Evolutionary conservation across 2,797 vertebrate genomes (phyloP).

Genomic region (Nyctibius grandis): DNA sequence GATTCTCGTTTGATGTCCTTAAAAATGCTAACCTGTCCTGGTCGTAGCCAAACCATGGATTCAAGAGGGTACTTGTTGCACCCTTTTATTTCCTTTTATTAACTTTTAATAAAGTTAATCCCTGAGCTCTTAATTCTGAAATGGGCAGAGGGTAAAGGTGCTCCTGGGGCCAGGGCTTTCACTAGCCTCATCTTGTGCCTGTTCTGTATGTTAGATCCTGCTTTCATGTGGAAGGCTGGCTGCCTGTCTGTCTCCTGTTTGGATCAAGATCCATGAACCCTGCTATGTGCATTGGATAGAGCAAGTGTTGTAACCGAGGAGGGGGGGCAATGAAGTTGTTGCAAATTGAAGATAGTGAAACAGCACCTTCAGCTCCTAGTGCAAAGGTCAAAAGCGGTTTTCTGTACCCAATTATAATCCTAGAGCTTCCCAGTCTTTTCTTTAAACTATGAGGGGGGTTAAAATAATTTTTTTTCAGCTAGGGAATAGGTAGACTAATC

Average conservation of each 20-base stretch:
- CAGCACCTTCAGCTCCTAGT: neutral
- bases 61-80: neutral
- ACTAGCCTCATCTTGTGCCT: neutral
- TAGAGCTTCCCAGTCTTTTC: neutral
- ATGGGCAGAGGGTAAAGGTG: neutral
- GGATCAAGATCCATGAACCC: neutral
- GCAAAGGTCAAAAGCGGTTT: neutral
- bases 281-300: neutral
- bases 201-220: neutral
- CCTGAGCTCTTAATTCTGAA: neutral
- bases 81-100: neutral
- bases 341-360: neutral
- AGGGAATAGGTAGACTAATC: neutral
- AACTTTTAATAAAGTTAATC: neutral
- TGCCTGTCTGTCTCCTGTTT: neutral
- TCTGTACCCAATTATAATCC: neutral
- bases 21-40: neutral
- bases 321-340: neutral
- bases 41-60: neutral
- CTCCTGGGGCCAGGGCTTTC: neutral
- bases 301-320: accelerated
- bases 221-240: neutral
- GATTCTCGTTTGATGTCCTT: neutral
- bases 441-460: neutral
- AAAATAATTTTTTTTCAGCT: neutral